phyloP scores from a whole-genome alignment of 2,113 vertebrate genomes.

The Callaeas wilsoni region DNA sequence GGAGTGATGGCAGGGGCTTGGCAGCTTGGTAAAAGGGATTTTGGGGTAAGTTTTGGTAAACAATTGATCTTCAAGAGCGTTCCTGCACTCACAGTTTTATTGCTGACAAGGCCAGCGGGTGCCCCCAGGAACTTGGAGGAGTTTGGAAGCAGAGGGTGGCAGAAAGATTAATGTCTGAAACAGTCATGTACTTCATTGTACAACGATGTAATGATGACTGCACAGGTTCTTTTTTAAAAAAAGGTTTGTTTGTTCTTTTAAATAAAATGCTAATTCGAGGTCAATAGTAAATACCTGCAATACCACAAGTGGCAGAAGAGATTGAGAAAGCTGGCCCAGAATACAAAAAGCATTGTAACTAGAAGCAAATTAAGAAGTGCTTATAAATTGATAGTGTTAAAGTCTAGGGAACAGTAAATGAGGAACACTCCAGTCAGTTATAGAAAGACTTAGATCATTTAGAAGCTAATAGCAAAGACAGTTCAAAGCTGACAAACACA shows the following conservation, averaged over 20 bases:
- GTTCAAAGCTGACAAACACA: constrained; percentile 19
- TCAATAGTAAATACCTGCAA: not conserved
- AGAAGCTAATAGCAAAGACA: constrained; percentile 33
- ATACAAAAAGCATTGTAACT: not conserved
- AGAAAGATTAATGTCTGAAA: not conserved
- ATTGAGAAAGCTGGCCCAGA: not conserved
- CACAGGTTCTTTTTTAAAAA: not conserved
- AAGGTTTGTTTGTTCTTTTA: not conserved
- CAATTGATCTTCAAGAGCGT: not conserved
- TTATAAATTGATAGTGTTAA: not conserved
- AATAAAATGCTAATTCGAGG: not conserved
- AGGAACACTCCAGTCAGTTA: not conserved
- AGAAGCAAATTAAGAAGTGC: not conserved
- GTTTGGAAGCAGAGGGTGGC: not conserved
- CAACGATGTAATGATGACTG: not conserved
- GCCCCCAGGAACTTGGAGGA: not conserved
- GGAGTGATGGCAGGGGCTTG: not conserved
- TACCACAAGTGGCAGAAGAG: not conserved
- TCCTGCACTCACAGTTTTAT: not conserved
- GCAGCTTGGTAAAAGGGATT: not conserved
- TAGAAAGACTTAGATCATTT: constrained; percentile 26
- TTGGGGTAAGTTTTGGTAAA: not conserved
- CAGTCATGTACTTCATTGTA: not conserved
- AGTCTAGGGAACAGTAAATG: not conserved
- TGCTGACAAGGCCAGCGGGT: not conserved